Evolutionary conservation across 1,140 invertebrate species (phyloP), one percentile per base, ranked within the genome.

Genomic region (Idris sp.): DNA sequence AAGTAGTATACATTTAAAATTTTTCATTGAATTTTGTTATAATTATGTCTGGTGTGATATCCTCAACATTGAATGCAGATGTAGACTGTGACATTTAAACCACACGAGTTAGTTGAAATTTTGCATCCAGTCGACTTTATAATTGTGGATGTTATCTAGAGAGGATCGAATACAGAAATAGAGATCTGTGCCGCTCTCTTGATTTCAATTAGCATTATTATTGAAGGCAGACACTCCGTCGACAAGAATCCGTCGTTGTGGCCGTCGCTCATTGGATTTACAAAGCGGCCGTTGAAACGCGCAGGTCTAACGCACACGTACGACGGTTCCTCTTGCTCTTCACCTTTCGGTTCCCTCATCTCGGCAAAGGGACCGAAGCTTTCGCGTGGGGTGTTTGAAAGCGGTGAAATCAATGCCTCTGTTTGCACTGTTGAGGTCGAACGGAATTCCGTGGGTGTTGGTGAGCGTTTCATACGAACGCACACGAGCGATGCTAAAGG

Each of bases 321-420:
- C 53, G 44, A 33, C 48, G 54, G 13, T 67, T 48, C 53, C 68
- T 77, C 69, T 61, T 26, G 35, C 59, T 61, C 53, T 74, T 72
- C 62, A 41, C 36, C 68, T 58, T 65, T 64, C 46, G 48, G 69
- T 51, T 76, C 65, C 68, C 62, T 74, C 62, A 61, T 67, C 65
- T 76, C 68, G 36, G 71, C 54, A 79, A 76, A 73, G 62, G 80
- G 77, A 80, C 78, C 78, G 78, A 81, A 75, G 79, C 79, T 82
- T 82, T 81, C 53, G 78, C 82, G 74, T 76, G 79, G 77, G 78
- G 79, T 82, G 82, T 83, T 83, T 81, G 84, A 86, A 86, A 85
- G 84, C 86, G 84, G 81, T 84, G 85, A 87, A 87, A 87, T 87
- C 86, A 87, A 87, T 87, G 85, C 83, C 79, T 84, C 81, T 86